Evolutionary conservation across 1,140 invertebrate genomes (phyloP), one percentile per base, ranked within the genome.

Genomic region (Drosophila nebulosa): DNA sequence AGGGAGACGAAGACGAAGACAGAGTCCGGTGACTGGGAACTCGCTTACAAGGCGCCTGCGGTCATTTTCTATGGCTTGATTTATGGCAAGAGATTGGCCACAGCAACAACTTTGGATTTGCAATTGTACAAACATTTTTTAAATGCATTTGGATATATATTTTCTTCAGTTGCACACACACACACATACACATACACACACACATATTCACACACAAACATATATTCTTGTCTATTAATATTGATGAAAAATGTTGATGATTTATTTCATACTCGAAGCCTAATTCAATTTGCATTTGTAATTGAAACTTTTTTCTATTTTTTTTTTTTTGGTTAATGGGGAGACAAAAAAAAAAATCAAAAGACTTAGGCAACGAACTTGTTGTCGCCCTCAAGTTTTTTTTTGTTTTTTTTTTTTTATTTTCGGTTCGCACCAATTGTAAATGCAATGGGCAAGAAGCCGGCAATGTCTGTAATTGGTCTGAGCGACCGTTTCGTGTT

Each of bases 31-130:
- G 78, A 80, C 73, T 77, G 80, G 77, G 81, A 46, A 85, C 81
- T 85, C 81, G 81, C 81, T 85, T 85, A 81, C 83, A 86, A 85
- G 81, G 81, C 81, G 81, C 81, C 81, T 85, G 81, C 78, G 81
- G 81, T 80, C 74, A 85, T 85, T 68, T 85, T 85, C 74, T 78
- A 76, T 70, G 61, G 81, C 81, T 85, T 85, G 81, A 85, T 85
- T 85, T 85, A 85, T 85, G 81, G 81, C 81, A 85, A 85, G 81
- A 85, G 81, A 85, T 85, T 85, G 81, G 81, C 74, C 70, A 55
- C 56, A 74, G 66, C 71, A 68, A 53, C 67, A 74, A 85, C 73
- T 78, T 74, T 35, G 58, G 57, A 77, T 77, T 75, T 64, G 81
- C 78, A 85, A 81, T 81, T 86, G 81, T 85, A 86, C 63, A 86